Evolutionary conservation across 1,140 invertebrate species (phyloP), one percentile per base, ranked within the genome.

Genomic region (Neoseiulus cucumeris): DNA sequence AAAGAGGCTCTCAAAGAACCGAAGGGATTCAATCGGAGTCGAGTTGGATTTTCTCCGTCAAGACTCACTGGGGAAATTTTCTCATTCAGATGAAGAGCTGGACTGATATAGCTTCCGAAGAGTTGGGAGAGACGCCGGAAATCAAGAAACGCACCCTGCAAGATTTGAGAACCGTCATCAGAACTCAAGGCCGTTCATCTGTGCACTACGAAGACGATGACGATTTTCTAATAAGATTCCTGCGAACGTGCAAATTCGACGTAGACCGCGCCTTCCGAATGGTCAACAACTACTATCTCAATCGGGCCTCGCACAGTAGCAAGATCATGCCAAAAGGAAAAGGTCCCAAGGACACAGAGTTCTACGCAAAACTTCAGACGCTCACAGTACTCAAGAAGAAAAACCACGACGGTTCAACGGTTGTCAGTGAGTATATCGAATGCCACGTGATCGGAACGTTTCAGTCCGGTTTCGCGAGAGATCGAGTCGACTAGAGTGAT

Each of bases 231-330:
- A 77, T 84, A 66, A 81, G 87, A 68, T 91, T 91, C 76, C 76
- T 92, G 42, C 80, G 85, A 72, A 87, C 87, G n/a, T 78, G 86
- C 70, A 90, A 90, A 76, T 87, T 86, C 73, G 80, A 86, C 70
- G 82, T 85, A 12, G 82, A 83, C 68, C 84, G 87, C 65, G 82
- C 86, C 65, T 87, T 87, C 68, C 79, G 83, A 64, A 75, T 91
- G 44, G 77, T 88, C 68, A 82, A 81, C 44, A 84, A 85, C 70
- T 91, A 90, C 77, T 86, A 87, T 59, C 51, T 29, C 25, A 59
- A 59, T 59, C 45, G 45, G 14, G 45, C 45, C 4, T 47, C 45
- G 51, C 33, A 59, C 22, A 59, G 51, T 2, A 59, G 17, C 22
- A 25, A 59, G 51, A 25, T 59, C 12, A 59, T 59, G 14, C 51